Evolutionary conservation across 2,113 vertebrate species (phyloP).

Genomic region (Seriola aureovittata): DNA sequence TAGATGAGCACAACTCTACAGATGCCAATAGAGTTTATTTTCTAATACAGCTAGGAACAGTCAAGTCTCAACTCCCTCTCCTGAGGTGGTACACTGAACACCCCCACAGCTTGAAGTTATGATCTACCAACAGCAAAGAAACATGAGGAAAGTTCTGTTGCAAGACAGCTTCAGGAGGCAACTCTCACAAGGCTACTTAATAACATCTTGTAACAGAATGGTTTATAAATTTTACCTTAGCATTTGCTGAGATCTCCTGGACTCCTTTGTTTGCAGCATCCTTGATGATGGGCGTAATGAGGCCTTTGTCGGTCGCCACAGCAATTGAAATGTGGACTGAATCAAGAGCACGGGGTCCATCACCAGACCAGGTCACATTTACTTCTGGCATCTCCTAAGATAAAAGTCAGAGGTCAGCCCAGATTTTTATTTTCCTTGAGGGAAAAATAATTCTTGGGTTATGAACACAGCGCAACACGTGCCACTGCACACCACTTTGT

Average conservation of each 20-base stretch:
- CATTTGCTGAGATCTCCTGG: conserved; percentile 90
- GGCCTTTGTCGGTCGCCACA: conserved; percentile 93
- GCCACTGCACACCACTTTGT: too few species aligned
- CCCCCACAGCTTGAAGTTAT: neutral
- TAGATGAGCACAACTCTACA: neutral
- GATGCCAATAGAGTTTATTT: conserved; percentile 2
- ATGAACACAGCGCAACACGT: too few species aligned
- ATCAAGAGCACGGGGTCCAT: conserved; percentile 87
- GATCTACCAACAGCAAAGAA: neutral
- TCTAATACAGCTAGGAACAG: neutral
- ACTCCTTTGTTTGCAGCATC: conserved; percentile 92
- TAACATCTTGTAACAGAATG: neutral
- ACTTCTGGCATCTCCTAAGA: conserved; percentile 93
- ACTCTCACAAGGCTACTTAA: neutral
- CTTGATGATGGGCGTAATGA: conserved; percentile 95
- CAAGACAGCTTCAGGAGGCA: neutral
- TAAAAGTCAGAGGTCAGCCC: conserved; percentile 23
- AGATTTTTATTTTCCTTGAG: neutral
- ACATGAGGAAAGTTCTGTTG: neutral
- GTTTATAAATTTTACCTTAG: conserved; percentile 85
- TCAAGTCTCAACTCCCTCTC: neutral
- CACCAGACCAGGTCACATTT: conserved; percentile 92
- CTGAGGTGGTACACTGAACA: neutral
- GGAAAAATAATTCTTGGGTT: too few species aligned
- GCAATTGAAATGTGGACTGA: conserved; percentile 94